Evolutionary conservation across 2,113 vertebrate species (phyloP), one percentile per base, ranked within the genome.

Genomic region (Pardalotus punctatus): DNA sequence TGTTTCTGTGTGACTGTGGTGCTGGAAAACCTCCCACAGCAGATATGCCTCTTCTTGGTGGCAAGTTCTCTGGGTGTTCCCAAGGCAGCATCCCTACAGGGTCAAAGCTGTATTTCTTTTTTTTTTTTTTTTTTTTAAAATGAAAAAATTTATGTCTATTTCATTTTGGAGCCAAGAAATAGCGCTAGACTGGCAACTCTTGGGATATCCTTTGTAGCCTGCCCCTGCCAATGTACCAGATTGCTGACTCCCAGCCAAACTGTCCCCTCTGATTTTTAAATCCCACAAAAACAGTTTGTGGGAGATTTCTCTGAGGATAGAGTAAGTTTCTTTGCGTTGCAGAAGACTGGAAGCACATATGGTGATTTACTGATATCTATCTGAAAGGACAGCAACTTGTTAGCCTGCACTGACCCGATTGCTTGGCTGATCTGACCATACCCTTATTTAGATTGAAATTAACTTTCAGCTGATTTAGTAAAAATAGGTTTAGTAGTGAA

Each of bases 251-350:
- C 31, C 43, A 93, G 93, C 92, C 90, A 95, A 13, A 88, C 64
- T 93, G 92, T 91, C 92, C 94, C 86, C 61, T 94, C 87, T 86
- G 92, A 88, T 95, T 89, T 93, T 92, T 72, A 93, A 96, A 81
- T 60, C 82, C 77, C 72, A 53, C 64, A 71, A 33, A 92, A 88
- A 74, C 92, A 93, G 82, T 94, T 93, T 84, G 92, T 83, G 85
- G 88, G 80, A 92, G 76, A 94, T 88, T 79, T 77, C 60, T 94
- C 36, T 54, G 88, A 67, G 64, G 48, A 88, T 88, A 20, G 33
- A 56, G n/a, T 60, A 70, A 80, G 64, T 81, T 90, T 83, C 86
- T 81, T 81, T 90, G 88, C 17, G 0, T 92, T 83, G 20, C 51
- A 56, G 64, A 83, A 66, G 86, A 66, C 76, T 86, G 77, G 88